Percentiles rank a stretch among this genome's conserved stretches.
Conservation (phyloP, 2,113 vertebrate genomes). For the Rostratula benghalensis region DNA sequence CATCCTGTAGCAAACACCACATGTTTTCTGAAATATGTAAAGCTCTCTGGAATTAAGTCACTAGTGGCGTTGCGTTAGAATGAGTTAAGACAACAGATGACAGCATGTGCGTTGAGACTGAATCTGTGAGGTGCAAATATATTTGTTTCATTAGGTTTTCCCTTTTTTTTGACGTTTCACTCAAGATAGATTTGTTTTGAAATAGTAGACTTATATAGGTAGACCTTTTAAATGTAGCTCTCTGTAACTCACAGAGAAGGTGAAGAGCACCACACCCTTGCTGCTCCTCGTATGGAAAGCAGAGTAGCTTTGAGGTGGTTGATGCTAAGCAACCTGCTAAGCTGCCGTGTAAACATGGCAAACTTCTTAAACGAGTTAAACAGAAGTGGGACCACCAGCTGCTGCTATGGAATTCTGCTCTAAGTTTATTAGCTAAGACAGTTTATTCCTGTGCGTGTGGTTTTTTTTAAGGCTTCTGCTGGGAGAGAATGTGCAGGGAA, state of each 20-base stretch:
- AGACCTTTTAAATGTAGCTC: neutral
- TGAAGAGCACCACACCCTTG: neutral
- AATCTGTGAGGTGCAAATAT: neutral
- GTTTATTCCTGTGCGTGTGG: neutral
- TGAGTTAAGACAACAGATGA: neutral
- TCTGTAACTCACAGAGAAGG: neutral
- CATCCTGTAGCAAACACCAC: neutral
- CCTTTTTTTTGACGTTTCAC: neutral
- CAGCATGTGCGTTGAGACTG: neutral
- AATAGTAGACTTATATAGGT: neutral
- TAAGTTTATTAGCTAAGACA: neutral
- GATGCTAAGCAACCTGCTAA: neutral
- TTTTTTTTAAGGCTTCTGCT: neutral
- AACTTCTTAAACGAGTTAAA: neutral
- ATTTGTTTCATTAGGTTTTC: neutral
- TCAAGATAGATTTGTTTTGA: neutral
- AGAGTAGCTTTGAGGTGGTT: neutral
- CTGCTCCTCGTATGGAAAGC: neutral
- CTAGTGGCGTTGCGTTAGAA: neutral
- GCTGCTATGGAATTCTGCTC: neutral
- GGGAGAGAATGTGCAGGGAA: neutral
- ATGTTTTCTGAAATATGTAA: neutral
- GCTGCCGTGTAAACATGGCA: neutral
- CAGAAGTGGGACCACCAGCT: neutral
- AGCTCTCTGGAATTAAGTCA: neutral